phyloP scores from a whole-genome alignment of 1,140 invertebrate species.

The Leucophenga varia region DNA sequence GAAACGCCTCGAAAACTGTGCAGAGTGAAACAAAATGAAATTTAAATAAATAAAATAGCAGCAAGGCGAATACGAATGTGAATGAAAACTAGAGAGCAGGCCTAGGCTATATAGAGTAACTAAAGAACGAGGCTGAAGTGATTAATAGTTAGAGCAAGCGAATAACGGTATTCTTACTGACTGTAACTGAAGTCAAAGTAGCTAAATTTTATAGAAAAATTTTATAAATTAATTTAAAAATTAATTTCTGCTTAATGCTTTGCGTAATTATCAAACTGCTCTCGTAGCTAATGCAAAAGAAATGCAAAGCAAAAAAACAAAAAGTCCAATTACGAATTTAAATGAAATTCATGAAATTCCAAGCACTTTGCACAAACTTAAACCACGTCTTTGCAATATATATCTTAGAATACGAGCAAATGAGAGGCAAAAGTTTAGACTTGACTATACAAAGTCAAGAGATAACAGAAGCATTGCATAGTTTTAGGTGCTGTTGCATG shows the following conservation, averaged over 20 bases:
- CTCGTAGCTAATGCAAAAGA: neutral
- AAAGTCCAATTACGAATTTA: slow-evolving; percentile 42
- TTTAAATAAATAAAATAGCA: slow-evolving; percentile 37
- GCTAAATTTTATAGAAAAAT: too few species aligned
- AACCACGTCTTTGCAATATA: slow-evolving; percentile 38
- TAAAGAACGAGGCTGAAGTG: slow-evolving; percentile 10
- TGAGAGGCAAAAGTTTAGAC: too few species aligned
- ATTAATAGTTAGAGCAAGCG: too few species aligned
- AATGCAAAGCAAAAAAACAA: slow-evolving; percentile 2
- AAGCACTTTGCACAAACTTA: slow-evolving; percentile 33
- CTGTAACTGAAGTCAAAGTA: too few species aligned
- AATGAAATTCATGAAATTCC: slow-evolving; percentile 44
- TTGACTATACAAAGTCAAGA: too few species aligned
- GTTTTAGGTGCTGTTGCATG: too few species aligned
- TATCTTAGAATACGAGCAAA: slow-evolving; percentile 15
- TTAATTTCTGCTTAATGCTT: too few species aligned
- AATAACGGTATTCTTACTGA: too few species aligned
- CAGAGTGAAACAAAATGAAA: slow-evolving; percentile 14
- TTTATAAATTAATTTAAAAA: too few species aligned
- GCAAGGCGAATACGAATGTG: slow-evolving; percentile 8
- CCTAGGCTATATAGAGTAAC: neutral
- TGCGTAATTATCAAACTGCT: too few species aligned
- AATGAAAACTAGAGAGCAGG: too few species aligned
- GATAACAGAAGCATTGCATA: too few species aligned
- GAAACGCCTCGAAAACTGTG: slow-evolving; percentile 16